These are phyloP conservation scores for Varanus komodoensis DNA, from an alignment of 2,113 vertebrate species.

Conservation along the genomic window DNA sequence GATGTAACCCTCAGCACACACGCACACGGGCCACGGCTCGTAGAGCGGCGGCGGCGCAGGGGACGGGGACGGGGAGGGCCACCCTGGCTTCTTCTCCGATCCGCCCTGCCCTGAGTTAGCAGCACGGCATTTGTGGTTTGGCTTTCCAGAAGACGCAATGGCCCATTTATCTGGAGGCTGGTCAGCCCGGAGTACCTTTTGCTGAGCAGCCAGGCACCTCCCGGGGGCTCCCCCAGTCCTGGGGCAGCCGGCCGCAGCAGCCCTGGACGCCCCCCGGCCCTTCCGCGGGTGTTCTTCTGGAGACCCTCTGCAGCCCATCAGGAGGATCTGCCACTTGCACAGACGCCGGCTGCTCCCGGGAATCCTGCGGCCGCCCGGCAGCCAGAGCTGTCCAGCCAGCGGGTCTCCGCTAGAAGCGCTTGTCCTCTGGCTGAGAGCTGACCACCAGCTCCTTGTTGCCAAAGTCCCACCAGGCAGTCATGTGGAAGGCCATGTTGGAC, in stretches of 20 bases:
- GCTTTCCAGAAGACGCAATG: background rate
- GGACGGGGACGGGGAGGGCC: too few relatives aligned
- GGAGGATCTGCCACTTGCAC: background rate
- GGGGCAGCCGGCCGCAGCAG: background rate
- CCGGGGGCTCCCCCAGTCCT: background rate
- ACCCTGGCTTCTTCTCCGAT: background rate
- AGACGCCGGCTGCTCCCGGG: too few relatives aligned
- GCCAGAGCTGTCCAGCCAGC: fast-evolving
- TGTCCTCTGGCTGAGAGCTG: conserved; percentile 86
- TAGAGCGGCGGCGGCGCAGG: background rate
- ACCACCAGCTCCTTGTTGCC: conserved; percentile 90
- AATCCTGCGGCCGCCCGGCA: fast-evolving
- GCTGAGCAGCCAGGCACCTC: too few relatives aligned
- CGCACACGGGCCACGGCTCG: too few relatives aligned
- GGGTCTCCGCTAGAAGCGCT: conserved; percentile 81
- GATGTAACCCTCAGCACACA: background rate
- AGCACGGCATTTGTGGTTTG: background rate
- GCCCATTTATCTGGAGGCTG: background rate
- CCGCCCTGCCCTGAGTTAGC: background rate
- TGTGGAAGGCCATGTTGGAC: conserved; percentile 97
- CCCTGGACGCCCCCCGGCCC: background rate
- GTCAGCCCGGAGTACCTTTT: too few relatives aligned
- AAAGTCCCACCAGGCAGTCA: conserved; percentile 96
- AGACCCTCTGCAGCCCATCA: background rate
- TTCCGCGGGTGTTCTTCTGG: background rate